Evolutionary conservation across 2,888 invertebrate species (phyloP).

Genomic region (Odontothrips loti): DNA sequence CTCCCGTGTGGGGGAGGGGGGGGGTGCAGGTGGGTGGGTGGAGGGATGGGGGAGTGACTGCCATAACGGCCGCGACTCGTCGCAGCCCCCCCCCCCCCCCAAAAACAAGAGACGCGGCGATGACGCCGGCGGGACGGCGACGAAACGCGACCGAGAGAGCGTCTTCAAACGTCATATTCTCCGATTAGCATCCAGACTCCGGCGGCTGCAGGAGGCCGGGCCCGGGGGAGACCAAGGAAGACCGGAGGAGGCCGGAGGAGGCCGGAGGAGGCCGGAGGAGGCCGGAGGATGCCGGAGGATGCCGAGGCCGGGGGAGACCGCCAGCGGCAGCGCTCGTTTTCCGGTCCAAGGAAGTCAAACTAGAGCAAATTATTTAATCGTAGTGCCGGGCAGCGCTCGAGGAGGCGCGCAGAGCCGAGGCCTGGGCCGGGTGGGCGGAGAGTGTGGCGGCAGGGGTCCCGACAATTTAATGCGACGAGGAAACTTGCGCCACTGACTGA

Average conservation of each 20-base stretch:
- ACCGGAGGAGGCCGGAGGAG: too few relatives aligned
- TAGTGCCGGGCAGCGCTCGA: background rate
- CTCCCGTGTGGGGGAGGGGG: background rate
- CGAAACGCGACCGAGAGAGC: background rate
- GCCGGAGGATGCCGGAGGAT: too few relatives aligned
- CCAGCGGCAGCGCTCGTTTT: background rate
- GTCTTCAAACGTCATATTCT: background rate
- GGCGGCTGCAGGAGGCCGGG: too few relatives aligned
- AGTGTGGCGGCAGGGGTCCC: background rate
- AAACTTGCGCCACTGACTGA: background rate
- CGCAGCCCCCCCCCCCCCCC: background rate
- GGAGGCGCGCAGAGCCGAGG: background rate
- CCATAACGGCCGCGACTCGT: background rate
- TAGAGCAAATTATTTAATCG: constrained; percentile 24
- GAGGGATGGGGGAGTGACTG: background rate
- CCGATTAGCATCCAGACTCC: background rate
- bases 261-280: too few relatives aligned
- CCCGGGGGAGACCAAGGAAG: too few relatives aligned
- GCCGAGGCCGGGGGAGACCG: too few relatives aligned
- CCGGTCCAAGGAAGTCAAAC: constrained; percentile 25
- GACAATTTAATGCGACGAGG: background rate
- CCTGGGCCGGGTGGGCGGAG: background rate
- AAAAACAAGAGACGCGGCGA: background rate
- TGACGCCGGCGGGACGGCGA: background rate
- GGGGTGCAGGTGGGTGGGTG: background rate